Conservation (phyloP, 2,113 vertebrate species). For the Lepus americanus region DNA sequence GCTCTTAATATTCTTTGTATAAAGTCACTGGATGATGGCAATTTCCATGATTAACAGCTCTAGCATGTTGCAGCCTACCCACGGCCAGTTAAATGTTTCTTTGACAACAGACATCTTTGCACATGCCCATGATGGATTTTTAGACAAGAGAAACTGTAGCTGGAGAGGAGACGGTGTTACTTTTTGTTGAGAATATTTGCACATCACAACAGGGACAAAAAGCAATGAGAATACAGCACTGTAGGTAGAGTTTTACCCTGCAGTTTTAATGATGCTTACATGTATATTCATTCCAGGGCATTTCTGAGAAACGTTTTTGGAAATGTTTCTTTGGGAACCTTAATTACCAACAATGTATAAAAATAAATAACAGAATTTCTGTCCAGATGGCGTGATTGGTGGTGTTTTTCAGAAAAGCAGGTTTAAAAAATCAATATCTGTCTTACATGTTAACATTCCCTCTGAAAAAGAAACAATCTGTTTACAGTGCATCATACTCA, state of each 20-base stretch:
- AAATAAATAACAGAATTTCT: constrained; percentile 85
- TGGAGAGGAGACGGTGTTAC: constrained; percentile 1
- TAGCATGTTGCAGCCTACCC: neutral
- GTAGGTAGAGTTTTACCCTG: neutral
- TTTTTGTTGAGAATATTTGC: constrained; percentile 44
- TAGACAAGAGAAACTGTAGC: constrained; percentile 2
- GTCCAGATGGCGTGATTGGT: constrained; percentile 85
- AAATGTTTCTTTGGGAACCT: constrained; percentile 79
- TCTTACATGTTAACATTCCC: constrained; percentile 38
- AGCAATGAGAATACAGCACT: constrained; percentile 32
- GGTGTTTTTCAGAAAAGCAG: constrained; percentile 74
- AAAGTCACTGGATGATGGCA: constrained; percentile 42
- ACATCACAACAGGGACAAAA: constrained; percentile 11
- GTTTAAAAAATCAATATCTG: constrained; percentile 63
- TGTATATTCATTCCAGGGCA: constrained; percentile 73
- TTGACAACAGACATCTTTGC: constrained; percentile 39
- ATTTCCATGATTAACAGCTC: constrained; percentile 21
- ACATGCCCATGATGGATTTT: constrained; percentile 27
- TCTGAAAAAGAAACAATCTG: constrained; percentile 56
- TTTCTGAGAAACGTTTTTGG: constrained; percentile 74
- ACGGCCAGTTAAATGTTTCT: constrained; percentile 10
- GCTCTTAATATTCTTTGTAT: constrained; percentile 50
- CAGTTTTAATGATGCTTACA: constrained; percentile 53
- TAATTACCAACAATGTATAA: constrained; percentile 83
- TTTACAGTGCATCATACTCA: constrained; percentile 56